phyloP scores from a whole-genome alignment of 1,140 invertebrate genomes.

The Bemisia tabaci region DNA sequence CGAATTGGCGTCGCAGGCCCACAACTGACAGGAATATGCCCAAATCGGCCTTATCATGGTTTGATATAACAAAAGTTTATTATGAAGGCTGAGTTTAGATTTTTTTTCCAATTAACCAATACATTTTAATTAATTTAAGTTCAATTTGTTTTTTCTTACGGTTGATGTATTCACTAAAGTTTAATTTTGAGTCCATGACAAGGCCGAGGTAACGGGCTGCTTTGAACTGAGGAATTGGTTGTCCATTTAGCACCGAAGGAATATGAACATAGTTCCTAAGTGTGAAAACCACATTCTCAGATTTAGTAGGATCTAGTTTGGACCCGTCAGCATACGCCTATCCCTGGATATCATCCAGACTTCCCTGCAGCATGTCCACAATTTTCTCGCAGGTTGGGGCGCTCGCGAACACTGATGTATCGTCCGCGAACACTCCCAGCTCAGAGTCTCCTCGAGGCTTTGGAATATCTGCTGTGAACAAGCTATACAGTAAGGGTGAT shows the following conservation, averaged over 20 bases:
- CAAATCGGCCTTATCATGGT: not conserved
- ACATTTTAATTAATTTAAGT: not conserved
- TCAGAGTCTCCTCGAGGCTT: not conserved
- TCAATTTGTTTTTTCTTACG: not conserved
- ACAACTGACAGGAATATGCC: not conserved
- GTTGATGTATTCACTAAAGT: not conserved
- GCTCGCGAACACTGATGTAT: not conserved
- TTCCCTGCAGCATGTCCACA: not conserved
- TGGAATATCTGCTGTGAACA: not conserved
- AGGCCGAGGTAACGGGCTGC: not conserved
- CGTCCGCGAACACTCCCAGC: not conserved
- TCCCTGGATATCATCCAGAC: not conserved
- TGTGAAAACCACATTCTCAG: not conserved
- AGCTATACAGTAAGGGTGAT: not conserved
- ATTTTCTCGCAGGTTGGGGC: not conserved
- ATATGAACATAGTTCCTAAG: not conserved
- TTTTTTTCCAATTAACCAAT: not conserved
- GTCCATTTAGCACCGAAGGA: not conserved
- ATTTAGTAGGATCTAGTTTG: not conserved
- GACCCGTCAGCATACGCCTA: not conserved
- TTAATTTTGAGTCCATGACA: not conserved
- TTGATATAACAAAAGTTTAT: not conserved
- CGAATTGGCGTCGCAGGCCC: not conserved
- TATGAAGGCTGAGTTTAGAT: not conserved
- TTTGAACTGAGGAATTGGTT: not conserved